phyloP scores from a whole-genome alignment of 2,113 vertebrate species.

The Eleginops maclovinus region DNA sequence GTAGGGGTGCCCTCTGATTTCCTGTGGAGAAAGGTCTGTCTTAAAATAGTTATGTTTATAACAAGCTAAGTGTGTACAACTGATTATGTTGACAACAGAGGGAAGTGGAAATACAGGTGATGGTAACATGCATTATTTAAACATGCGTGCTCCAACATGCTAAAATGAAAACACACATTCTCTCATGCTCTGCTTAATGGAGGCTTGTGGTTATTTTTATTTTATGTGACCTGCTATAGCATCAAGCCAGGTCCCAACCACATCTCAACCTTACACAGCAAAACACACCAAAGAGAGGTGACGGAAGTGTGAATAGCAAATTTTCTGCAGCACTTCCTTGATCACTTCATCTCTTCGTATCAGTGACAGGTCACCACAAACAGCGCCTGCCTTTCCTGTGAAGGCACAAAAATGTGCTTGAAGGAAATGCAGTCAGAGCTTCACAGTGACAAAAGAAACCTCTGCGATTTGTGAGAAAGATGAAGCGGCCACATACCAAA shows the following conservation, averaged over 20 bases:
- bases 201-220: background rate
- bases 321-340: slow-evolving; percentile 61
- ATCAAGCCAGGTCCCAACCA: background rate
- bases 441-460: slow-evolving; percentile 7
- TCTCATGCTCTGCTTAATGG: background rate
- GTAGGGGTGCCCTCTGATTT: slow-evolving; percentile 67
- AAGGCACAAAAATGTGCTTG: background rate
- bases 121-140: background rate
- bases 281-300: slow-evolving; percentile 19
- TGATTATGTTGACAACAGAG: background rate
- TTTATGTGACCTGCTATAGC: background rate
- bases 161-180: background rate
- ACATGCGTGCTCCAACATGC: background rate
- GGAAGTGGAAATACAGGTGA: background rate
- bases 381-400: slow-evolving; percentile 15
- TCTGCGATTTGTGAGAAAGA: slow-evolving; percentile 3
- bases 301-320: slow-evolving; percentile 56
- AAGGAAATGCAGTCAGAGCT: slow-evolving; percentile 13
- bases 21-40: slow-evolving; percentile 36
- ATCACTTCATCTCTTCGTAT: slow-evolving; percentile 12
- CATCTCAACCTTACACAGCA: background rate
- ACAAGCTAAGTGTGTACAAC: background rate
- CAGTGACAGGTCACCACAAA: slow-evolving; percentile 36
- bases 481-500: slow-evolving; percentile 64
- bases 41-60: slow-evolving; percentile 49